These are phyloP conservation scores for Tylochromis polylepis DNA, from an alignment of 2,113 vertebrate species.

Conservation along the genomic window DNA sequence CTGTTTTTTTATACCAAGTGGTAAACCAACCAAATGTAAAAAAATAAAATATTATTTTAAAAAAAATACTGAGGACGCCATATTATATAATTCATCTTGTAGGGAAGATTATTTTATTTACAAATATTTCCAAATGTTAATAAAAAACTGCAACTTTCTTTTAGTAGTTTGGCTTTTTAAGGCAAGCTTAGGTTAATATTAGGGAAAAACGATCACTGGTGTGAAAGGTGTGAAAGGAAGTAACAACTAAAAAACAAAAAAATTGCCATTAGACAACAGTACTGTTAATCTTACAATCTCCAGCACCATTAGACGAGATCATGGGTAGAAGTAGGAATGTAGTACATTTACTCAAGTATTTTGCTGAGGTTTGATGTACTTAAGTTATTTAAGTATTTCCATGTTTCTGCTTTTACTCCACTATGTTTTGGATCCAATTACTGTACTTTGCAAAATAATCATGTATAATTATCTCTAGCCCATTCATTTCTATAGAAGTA, in stretches of 20 bases:
- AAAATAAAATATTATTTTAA: fast-evolving
- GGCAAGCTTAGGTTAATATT: background rate
- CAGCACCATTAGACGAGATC: background rate
- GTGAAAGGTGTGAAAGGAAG: background rate
- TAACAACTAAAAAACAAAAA: background rate
- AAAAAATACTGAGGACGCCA: background rate
- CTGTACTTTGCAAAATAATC: background rate
- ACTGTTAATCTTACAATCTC: background rate
- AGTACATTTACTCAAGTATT: background rate
- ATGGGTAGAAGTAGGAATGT: background rate
- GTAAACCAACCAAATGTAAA: background rate
- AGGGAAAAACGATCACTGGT: background rate
- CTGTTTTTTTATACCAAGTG: background rate
- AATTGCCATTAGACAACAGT: background rate
- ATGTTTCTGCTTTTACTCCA: background rate
- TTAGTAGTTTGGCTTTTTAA: background rate
- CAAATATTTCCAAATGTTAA: background rate
- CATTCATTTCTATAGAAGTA: background rate
- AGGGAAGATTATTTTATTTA: background rate
- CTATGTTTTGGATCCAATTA: background rate
- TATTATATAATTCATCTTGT: background rate
- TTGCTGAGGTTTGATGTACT: background rate
- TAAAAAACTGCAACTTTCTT: background rate
- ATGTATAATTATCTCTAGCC: background rate
- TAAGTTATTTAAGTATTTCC: background rate